Conservation (phyloP, 2,888 invertebrate species). For the Drosophila mulleri region DNA sequence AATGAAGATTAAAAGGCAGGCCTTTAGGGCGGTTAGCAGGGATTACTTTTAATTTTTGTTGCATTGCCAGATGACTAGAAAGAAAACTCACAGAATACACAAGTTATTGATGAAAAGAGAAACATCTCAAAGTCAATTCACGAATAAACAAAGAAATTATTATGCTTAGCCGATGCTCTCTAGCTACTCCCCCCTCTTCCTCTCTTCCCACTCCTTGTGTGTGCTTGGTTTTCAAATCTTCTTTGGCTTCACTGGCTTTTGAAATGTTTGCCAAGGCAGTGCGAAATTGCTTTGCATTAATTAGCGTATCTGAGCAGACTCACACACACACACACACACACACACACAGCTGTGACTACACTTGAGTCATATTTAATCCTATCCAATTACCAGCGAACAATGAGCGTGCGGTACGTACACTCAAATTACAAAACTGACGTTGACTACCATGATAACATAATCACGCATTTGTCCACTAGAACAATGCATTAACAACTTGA, state of each 20-base stretch:
- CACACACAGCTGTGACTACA: neutral
- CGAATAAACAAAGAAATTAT: neutral
- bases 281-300: constrained; percentile 34
- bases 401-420: constrained; percentile 16
- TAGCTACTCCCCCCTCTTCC: too few relatives aligned
- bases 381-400: constrained; percentile 51
- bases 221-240: neutral
- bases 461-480: neutral
- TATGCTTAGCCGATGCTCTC: neutral
- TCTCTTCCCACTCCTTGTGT: too few relatives aligned
- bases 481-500: constrained; percentile 9
- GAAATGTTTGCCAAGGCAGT: constrained; percentile 29
- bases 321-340: constrained; percentile 6
- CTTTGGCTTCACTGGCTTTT: constrained; percentile 1
- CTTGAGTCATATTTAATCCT: constrained; percentile 47
- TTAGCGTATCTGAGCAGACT: constrained; percentile 28
- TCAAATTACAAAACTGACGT: constrained; percentile 13
- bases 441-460: constrained; percentile 7
- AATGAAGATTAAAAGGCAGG: constrained; percentile 51
- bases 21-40: neutral
- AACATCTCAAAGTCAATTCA: neutral
- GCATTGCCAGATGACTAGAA: neutral
- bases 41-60: constrained; percentile 13
- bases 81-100: neutral
- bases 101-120: constrained; percentile 4